Evolutionary conservation across 2,888 invertebrate species (phyloP).

Genomic region (Neria commutata): DNA sequence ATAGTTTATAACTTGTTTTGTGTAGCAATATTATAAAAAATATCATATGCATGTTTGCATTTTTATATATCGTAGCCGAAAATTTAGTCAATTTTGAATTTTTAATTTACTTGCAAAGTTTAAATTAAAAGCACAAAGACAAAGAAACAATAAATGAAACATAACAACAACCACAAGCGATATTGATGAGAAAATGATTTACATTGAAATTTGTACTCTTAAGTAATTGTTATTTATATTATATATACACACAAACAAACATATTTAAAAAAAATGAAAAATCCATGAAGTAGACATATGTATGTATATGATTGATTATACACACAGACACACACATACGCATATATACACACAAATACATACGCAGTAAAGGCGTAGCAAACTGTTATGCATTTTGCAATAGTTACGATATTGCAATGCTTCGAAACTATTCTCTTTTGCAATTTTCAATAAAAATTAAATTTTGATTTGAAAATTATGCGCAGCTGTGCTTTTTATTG

Average conservation of each 20-base stretch:
- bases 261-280: no score
- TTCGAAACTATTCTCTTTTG: constrained; percentile 3
- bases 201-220: background rate
- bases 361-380: no score
- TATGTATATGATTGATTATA: no score
- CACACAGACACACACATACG: no score
- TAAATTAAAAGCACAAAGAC: background rate
- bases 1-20: background rate
- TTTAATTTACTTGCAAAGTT: background rate
- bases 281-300: no score
- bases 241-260: background rate
- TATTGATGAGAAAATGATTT: background rate
- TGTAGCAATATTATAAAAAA: background rate
- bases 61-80: no score
- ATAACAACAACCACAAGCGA: no score
- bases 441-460: background rate
- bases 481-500: background rate
- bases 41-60: no score
- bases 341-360: no score
- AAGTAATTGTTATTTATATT: constrained; percentile 20
- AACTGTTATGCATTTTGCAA: constrained; percentile 7
- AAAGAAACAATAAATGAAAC: background rate
- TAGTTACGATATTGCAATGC: constrained; percentile 12
- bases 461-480: background rate
- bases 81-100: constrained; percentile 12